A percentile compares a stretch with the other conserved stretches of the same genome.
Conservation (phyloP, 1,140 invertebrate genomes). For the Leptonema lineaticorne region DNA sequence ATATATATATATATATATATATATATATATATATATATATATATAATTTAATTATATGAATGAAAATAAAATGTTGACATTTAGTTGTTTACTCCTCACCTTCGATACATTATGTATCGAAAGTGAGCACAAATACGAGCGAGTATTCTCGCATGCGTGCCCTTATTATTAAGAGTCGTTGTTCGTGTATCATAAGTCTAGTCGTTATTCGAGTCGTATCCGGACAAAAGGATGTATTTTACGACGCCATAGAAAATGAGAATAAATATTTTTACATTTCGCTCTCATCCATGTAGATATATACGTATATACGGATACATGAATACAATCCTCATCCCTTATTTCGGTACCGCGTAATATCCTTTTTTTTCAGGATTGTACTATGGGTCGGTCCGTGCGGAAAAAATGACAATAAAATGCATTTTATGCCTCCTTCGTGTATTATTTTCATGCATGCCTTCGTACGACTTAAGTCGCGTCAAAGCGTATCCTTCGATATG, state of each 20-base stretch:
- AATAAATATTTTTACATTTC: constrained; percentile 30
- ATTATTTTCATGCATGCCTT: neutral
- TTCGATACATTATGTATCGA: too few relatives aligned
- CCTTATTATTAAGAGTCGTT: too few relatives aligned
- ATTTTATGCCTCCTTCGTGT: constrained; percentile 20
- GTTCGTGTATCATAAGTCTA: neutral
- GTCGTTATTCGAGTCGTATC: neutral
- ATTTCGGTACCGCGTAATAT: neutral
- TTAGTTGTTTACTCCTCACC: too few relatives aligned
- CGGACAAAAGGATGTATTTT: constrained; percentile 28
- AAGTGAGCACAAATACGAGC: too few relatives aligned
- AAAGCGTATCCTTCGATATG: neutral
- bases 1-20: too few relatives aligned
- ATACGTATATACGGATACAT: neutral
- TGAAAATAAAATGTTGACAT: neutral
- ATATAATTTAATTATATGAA: neutral
- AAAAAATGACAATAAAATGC: constrained; percentile 24
- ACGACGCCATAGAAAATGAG: constrained; percentile 24
- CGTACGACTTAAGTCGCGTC: neutral
- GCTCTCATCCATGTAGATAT: neutral
- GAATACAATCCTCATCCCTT: too few relatives aligned
- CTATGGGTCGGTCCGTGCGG: neutral
- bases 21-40: neutral
- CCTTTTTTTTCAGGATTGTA: neutral
- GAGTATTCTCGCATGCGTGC: too few relatives aligned